These are phyloP conservation scores for Apis florea DNA, from an alignment of 1,140 invertebrate species.

Conservation along the genomic window DNA sequence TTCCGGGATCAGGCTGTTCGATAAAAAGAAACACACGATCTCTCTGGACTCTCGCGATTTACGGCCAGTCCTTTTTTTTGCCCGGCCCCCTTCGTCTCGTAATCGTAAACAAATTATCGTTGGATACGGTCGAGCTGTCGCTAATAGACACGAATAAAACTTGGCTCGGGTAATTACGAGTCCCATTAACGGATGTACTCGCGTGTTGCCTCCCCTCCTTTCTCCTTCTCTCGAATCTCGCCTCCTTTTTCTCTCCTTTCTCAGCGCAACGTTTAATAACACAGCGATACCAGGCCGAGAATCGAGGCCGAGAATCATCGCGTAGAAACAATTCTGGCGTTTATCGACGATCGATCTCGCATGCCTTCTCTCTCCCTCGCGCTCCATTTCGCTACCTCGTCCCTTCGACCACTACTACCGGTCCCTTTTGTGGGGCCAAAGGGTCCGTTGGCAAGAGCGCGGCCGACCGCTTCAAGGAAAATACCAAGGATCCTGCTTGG, in stretches of 20 bases:
- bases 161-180: conserved; percentile 18
- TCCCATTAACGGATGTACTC: neutral
- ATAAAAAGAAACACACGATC: neutral
- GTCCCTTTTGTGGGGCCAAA: neutral
- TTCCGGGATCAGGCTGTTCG: neutral
- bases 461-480: conserved; percentile 8
- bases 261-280: neutral
- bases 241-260: neutral
- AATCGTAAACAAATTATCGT: conserved; percentile 18
- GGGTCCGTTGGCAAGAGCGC: neutral
- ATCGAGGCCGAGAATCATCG: neutral
- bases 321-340: conserved; percentile 16
- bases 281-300: neutral
- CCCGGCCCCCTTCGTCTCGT: neutral
- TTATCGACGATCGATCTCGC: conserved; percentile 56
- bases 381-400: neutral
- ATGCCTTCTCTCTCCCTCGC: neutral
- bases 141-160: neutral
- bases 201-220: neutral
- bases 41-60: neutral
- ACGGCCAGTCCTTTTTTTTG: neutral
- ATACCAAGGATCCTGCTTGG: conserved; percentile 44
- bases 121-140: neutral
- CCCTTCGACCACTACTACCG: too few species aligned
- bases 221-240: neutral